These are phyloP conservation scores for Lucifuga dentata DNA, from an alignment of 2,113 vertebrate genomes.

Conservation along the genomic window DNA sequence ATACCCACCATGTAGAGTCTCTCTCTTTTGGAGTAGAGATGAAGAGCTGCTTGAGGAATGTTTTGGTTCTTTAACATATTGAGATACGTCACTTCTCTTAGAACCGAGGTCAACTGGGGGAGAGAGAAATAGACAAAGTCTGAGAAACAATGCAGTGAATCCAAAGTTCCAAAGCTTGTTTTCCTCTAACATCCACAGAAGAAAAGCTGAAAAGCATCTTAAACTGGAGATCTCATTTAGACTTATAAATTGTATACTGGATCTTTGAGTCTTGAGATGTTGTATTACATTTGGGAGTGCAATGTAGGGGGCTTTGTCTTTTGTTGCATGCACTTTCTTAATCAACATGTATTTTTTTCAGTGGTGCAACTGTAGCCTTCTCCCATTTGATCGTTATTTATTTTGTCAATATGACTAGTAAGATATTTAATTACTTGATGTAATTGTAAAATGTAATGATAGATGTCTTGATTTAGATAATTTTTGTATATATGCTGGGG, in stretches of 20 bases:
- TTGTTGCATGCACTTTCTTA: too few relatives aligned
- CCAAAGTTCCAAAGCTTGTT: background rate
- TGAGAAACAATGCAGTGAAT: background rate
- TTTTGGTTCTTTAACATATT: constrained; percentile 79
- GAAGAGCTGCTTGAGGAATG: constrained; percentile 77
- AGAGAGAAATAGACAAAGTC: constrained; percentile 14
- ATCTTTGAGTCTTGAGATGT: too few relatives aligned
- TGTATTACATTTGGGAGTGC: too few relatives aligned
- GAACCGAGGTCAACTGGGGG: constrained; percentile 80
- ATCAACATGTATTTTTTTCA: too few relatives aligned
- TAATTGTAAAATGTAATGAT: too few relatives aligned
- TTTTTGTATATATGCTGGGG: too few relatives aligned
- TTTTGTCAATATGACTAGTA: too few relatives aligned
- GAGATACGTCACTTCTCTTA: constrained; percentile 82
- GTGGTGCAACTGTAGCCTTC: too few relatives aligned
- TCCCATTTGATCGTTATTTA: too few relatives aligned
- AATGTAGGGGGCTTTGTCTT: too few relatives aligned
- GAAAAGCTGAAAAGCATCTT: background rate
- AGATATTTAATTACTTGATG: too few relatives aligned
- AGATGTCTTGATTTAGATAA: too few relatives aligned
- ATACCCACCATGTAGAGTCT: constrained; percentile 78
- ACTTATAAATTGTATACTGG: background rate
- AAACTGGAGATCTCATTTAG: constrained; percentile 14
- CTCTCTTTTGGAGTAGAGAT: constrained; percentile 79
- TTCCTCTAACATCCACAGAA: background rate